phyloP scores from a whole-genome alignment of 2,888 invertebrate genomes.

The Pristionchus japonicus region DNA sequence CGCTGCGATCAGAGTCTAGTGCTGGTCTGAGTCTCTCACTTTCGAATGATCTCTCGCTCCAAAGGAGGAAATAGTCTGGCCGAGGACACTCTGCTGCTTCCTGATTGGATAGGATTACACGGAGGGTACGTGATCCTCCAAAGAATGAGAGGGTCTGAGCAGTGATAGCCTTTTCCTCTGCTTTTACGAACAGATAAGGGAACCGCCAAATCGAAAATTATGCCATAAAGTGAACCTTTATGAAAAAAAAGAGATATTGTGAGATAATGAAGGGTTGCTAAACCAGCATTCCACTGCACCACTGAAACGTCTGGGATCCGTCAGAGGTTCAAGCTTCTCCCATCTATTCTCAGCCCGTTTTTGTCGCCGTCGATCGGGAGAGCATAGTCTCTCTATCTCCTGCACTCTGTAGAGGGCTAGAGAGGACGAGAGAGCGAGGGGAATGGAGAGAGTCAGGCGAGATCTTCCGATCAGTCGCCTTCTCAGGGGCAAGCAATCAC shows the following conservation, averaged over 20 bases:
- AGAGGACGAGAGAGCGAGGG: neutral
- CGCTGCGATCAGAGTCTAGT: neutral
- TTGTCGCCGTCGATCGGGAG: neutral
- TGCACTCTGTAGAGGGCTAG: neutral
- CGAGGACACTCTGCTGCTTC: neutral
- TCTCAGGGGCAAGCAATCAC: neutral
- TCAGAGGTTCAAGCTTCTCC: neutral
- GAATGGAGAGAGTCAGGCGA: neutral
- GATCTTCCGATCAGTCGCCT: too few relatives aligned
- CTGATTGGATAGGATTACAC: neutral
- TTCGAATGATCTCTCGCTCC: neutral
- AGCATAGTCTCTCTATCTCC: neutral
- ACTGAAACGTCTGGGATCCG: neutral
- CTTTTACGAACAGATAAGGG: neutral
- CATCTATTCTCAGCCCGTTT: neutral
- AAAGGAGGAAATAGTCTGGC: neutral
- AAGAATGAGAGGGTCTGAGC: neutral
- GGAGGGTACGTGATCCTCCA: neutral
- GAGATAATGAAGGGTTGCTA: too few relatives aligned
- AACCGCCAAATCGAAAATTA: too few relatives aligned
- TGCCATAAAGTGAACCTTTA: too few relatives aligned
- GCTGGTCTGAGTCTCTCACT: neutral
- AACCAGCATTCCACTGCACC: neutral
- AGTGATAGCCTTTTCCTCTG: neutral
- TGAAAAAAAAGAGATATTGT: too few relatives aligned